phyloP scores from a whole-genome alignment of 2,113 vertebrate genomes.

The Ascaphus truei region DNA sequence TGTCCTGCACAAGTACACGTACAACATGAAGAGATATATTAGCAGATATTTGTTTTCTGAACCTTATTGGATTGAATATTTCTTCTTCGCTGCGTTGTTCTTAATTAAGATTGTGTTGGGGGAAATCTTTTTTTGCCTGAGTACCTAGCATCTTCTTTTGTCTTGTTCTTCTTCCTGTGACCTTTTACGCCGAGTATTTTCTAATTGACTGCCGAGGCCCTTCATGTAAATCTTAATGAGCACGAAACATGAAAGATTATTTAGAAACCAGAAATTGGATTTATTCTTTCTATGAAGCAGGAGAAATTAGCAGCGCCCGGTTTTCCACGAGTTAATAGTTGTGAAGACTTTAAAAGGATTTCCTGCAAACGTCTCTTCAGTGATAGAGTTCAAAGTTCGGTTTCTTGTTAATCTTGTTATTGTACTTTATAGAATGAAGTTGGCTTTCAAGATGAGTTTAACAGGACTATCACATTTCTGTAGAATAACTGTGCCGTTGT shows the following conservation, averaged over 20 bases:
- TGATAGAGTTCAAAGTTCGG: constrained; percentile 14
- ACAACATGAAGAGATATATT: too few relatives aligned
- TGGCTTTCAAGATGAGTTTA: constrained; percentile 1
- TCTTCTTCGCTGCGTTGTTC: neutral
- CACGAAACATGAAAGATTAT: constrained; percentile 18
- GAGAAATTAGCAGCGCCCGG: neutral
- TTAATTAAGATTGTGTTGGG: neutral
- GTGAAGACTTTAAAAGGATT: neutral
- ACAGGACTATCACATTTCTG: neutral
- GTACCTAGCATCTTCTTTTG: constrained; percentile 1
- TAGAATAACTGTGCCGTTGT: too few relatives aligned
- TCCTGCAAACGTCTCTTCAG: neutral
- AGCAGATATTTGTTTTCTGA: too few relatives aligned
- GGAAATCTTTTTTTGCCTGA: constrained; percentile 1
- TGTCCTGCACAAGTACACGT: too few relatives aligned
- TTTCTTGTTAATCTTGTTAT: too few relatives aligned
- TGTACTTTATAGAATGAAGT: neutral
- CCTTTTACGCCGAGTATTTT: constrained; percentile 11
- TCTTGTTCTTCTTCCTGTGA: neutral
- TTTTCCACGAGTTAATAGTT: neutral
- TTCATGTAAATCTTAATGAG: constrained; percentile 22
- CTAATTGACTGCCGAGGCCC: constrained; percentile 11
- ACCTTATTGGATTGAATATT: neutral
- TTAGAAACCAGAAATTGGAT: constrained; percentile 17
- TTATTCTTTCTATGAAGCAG: neutral